These are phyloP conservation scores for Phaonia tiefii DNA, from an alignment of 2,888 invertebrate species.

Conservation along the genomic window DNA sequence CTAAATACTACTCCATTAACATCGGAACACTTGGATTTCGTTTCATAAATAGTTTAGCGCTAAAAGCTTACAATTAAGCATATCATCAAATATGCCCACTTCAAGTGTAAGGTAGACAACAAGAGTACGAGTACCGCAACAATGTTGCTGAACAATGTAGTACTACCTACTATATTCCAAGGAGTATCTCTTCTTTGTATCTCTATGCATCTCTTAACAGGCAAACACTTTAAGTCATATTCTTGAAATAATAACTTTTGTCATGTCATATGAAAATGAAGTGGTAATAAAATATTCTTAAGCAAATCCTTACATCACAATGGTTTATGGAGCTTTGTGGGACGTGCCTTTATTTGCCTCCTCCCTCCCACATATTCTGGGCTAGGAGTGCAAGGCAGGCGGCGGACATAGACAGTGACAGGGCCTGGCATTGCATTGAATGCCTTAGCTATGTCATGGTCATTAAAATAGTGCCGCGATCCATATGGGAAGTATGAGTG, in stretches of 20 bases:
- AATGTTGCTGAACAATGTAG: too few relatives aligned
- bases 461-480: conserved; percentile 58
- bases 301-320: conserved; percentile 27
- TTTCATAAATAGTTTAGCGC: background rate
- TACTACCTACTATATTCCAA: too few relatives aligned
- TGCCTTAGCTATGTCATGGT: conserved; percentile 60
- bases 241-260: conserved; percentile 50
- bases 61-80: conserved; percentile 47
- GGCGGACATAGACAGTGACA: too few relatives aligned
- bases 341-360: too few relatives aligned
- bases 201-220: too few relatives aligned
- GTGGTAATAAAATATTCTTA: conserved; percentile 27
- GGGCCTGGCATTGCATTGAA: too few relatives aligned
- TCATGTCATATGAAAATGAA: conserved; percentile 54
- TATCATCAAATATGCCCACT: conserved; percentile 30
- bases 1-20: conserved; percentile 2
- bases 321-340: conserved; percentile 29
- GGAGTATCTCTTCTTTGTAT: too few relatives aligned
- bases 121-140: too few relatives aligned
- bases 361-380: too few relatives aligned
- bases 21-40: background rate
- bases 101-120: too few relatives aligned
- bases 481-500: too few relatives aligned
- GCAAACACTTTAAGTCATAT: conserved; percentile 39
- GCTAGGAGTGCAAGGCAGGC: too few relatives aligned